These are phyloP conservation scores for Atethmia centrago DNA, from an alignment of 2,888 invertebrate species.

Conservation along the genomic window DNA sequence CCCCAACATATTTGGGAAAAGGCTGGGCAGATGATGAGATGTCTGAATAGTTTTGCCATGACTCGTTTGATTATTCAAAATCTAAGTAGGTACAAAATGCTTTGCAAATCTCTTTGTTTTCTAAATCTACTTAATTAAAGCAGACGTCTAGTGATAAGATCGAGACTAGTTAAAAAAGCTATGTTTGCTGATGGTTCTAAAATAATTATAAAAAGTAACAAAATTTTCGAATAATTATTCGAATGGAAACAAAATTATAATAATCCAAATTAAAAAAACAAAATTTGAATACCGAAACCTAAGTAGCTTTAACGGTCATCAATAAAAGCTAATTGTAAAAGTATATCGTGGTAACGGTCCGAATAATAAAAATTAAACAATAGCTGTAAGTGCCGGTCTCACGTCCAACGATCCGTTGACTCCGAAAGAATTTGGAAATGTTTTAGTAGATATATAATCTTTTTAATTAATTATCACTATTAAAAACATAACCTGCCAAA, in stretches of 20 bases:
- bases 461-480: constrained; percentile 88
- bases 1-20: neutral
- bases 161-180: neutral
- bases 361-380: constrained; percentile 78
- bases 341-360: constrained; percentile 71
- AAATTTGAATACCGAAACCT: constrained; percentile 62
- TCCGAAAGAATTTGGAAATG: constrained; percentile 86
- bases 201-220: constrained; percentile 4
- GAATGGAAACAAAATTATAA: constrained; percentile 52
- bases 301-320: constrained; percentile 68
- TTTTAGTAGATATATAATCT: constrained; percentile 83
- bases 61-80: neutral
- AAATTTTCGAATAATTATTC: constrained; percentile 31
- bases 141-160: neutral
- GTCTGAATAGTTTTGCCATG: constrained; percentile 18
- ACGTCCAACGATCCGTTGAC: constrained; percentile 83
- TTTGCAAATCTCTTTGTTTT: neutral
- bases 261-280: constrained; percentile 56
- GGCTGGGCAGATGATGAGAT: neutral
- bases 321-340: constrained; percentile 71
- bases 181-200: neutral
- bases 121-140: neutral
- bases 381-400: constrained; percentile 76
- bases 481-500: constrained; percentile 63
- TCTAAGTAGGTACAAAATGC: neutral